Conservation (phyloP, 2,113 vertebrate species). For the Pipra filicauda region DNA sequence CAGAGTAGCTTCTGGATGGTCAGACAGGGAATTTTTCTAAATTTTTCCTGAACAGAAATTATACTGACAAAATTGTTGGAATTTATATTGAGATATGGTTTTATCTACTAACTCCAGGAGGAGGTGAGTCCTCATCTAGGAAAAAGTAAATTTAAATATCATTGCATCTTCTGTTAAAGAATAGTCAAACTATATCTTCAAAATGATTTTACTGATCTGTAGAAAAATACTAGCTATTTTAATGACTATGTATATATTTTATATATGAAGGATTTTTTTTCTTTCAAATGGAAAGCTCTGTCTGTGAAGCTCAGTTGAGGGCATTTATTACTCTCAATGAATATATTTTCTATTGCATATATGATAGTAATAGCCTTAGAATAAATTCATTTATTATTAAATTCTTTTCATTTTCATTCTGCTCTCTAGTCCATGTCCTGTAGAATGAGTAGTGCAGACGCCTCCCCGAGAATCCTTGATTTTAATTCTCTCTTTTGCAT, state of each 20-base stretch:
- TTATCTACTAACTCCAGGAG: neutral
- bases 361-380: neutral
- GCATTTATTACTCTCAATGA: neutral
- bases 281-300: neutral
- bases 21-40: neutral
- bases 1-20: neutral
- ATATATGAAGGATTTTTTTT: neutral
- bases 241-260: neutral
- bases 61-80: neutral
- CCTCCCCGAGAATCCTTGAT: neutral
- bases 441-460: neutral
- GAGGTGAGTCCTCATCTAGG: neutral
- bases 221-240: neutral
- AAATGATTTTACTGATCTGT: neutral
- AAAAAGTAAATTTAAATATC: neutral
- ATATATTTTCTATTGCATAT: neutral
- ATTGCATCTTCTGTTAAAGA: neutral
- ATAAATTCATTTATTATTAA: neutral
- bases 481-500: neutral
- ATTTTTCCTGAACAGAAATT: neutral
- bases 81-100: neutral
- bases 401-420: neutral
- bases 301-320: neutral
- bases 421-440: neutral
- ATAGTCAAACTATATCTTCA: neutral